Conservation (phyloP, 2,888 invertebrate genomes). For the Hyppa rectilinea region DNA sequence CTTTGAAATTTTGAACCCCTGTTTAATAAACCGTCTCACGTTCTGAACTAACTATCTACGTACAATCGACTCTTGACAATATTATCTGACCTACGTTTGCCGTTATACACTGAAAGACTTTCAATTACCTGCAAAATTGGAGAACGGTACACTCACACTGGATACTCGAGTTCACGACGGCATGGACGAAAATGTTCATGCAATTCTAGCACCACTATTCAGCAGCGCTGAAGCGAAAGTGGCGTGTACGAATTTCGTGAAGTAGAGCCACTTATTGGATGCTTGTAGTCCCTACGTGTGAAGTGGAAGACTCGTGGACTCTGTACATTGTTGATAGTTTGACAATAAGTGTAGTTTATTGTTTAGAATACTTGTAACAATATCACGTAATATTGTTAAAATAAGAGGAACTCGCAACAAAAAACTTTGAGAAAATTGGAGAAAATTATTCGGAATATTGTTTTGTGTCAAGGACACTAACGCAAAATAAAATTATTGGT, state of each 20-base stretch:
- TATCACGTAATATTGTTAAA: not conserved
- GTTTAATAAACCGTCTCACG: conserved; percentile 34
- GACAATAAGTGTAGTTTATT: not conserved
- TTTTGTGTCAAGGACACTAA: not conserved
- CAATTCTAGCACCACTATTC: not conserved
- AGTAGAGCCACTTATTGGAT: conserved; percentile 19
- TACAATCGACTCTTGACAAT: conserved; percentile 26
- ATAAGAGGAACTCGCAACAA: no score
- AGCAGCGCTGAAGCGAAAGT: not conserved
- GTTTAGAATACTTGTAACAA: not conserved
- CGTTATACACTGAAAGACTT: conserved; percentile 46
- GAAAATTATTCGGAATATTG: not conserved
- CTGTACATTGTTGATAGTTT: not conserved
- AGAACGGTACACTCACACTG: conserved; percentile 41
- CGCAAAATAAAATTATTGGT: not conserved
- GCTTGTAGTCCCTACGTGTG: conserved; percentile 22
- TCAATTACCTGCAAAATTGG: conserved; percentile 67
- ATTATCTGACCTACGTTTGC: conserved; percentile 48
- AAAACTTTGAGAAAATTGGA: not conserved
- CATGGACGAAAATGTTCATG: conserved; percentile 7
- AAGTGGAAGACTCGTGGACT: conserved; percentile 20
- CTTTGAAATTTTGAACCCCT: not conserved
- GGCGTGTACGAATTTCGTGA: conserved; percentile 4
- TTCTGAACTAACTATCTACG: conserved; percentile 19
- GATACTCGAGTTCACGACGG: conserved; percentile 18